phyloP scores from a whole-genome alignment of 2,797 vertebrate species.

The Rallus crepitans region DNA sequence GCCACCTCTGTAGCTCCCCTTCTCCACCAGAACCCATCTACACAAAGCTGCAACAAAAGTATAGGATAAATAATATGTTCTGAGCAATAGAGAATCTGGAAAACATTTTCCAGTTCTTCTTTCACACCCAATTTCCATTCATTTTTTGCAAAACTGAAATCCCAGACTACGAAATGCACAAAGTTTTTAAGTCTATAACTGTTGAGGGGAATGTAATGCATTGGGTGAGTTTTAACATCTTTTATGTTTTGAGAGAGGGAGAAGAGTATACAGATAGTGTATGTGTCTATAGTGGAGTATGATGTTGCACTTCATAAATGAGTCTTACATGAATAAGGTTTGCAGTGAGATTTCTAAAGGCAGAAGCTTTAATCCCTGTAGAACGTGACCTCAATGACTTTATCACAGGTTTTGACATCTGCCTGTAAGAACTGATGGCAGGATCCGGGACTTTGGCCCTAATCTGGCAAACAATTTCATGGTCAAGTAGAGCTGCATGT shows the following conservation, averaged over 20 bases:
- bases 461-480: neutral
- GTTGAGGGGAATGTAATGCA: neutral
- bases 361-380: neutral
- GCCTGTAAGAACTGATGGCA: neutral
- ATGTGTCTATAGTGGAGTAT: neutral
- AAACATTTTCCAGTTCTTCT: neutral
- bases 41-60: too few relatives aligned
- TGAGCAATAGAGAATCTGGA: neutral
- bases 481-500: neutral
- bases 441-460: neutral
- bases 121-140: neutral
- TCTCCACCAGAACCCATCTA: too few relatives aligned
- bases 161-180: neutral
- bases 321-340: neutral
- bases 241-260: neutral
- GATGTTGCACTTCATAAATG: neutral
- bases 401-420: neutral
- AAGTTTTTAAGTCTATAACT: neutral
- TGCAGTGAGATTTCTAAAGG: slow-evolving; percentile 1
- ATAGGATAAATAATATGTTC: neutral
- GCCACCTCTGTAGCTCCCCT: too few relatives aligned
- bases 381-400: neutral
- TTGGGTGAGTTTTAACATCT: neutral
- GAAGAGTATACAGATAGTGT: neutral
- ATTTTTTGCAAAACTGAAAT: neutral